Evolutionary conservation across 23 tunicate genomes (phyloP).

Genomic region (Oikopleura albicans): DNA sequence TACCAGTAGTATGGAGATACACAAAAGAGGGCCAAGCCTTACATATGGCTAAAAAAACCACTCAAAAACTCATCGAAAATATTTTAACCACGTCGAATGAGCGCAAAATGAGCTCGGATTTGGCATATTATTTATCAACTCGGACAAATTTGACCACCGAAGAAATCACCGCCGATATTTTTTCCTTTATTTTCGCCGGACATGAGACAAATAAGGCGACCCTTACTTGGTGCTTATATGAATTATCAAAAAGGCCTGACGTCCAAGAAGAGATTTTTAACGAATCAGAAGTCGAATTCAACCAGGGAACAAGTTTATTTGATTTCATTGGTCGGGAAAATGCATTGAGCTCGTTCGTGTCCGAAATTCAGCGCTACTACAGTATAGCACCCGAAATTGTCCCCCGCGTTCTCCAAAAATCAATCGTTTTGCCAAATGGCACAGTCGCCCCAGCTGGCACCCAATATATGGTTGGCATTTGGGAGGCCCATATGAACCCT

Average conservation of each 20-base stretch:
- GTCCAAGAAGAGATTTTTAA: not conserved
- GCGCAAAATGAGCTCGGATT: not conserved
- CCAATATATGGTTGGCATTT: not conserved
- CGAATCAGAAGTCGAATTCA: not conserved
- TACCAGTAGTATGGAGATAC: not conserved
- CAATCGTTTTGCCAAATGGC: not conserved
- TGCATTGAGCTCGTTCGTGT: not conserved
- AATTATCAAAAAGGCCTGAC: not conserved
- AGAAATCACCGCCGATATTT: not conserved
- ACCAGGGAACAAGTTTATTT: not conserved
- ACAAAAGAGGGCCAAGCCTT: not conserved
- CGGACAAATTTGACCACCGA: not conserved
- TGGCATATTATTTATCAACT: not conserved
- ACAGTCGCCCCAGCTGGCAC: not conserved
- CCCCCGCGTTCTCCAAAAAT: not conserved
- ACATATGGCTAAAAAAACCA: not conserved
- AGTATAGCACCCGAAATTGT: not conserved
- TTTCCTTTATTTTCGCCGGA: not conserved
- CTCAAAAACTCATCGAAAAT: not conserved
- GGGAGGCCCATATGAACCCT: not conserved
- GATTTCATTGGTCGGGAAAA: not conserved
- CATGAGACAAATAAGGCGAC: not conserved
- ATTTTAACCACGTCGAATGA: not conserved
- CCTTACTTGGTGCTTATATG: not conserved
- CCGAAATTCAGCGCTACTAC: not conserved